These are phyloP conservation scores for Drosophila vallismaia DNA, from an alignment of 2,888 invertebrate species.

Conservation along the genomic window DNA sequence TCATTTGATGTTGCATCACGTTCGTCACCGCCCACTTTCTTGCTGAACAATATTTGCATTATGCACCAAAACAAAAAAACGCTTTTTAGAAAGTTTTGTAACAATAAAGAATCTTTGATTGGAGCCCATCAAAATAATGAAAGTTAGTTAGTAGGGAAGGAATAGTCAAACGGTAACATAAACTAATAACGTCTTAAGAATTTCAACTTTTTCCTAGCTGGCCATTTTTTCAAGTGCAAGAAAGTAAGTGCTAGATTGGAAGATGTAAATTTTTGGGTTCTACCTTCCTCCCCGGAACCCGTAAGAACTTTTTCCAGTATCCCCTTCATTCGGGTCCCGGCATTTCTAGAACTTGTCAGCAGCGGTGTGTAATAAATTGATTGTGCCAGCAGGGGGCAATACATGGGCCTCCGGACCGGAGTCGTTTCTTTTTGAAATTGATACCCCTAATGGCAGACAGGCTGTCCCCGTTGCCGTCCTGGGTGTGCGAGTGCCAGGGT, in stretches of 20 bases:
- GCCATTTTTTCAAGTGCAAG: conserved; percentile 11
- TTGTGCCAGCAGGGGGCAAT: conserved; percentile 63
- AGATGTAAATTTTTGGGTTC: conserved; percentile 51
- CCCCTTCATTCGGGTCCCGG: conserved; percentile 31
- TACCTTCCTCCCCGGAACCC: conserved; percentile 3
- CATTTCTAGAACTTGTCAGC: conserved; percentile 69
- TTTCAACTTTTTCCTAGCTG: too few relatives aligned
- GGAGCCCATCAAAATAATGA: too few relatives aligned
- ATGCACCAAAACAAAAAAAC: conserved; percentile 32
- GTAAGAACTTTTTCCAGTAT: neutral
- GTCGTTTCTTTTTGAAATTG: conserved; percentile 61
- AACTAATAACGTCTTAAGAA: too few relatives aligned
- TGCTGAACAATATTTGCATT: conserved; percentile 71
- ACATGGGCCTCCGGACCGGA: neutral
- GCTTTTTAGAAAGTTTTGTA: too few relatives aligned
- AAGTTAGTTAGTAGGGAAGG: too few relatives aligned
- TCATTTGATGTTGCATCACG: conserved; percentile 70
- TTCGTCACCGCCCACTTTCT: conserved; percentile 72
- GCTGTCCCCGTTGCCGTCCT: conserved; percentile 1
- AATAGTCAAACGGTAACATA: too few relatives aligned
- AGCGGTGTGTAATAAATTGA: conserved; percentile 73
- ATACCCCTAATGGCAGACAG: conserved; percentile 49
- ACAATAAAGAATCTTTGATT: too few relatives aligned
- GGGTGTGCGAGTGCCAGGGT: conserved; percentile 13
- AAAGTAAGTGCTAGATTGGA: conserved; percentile 12